Base-by-base conservation (phyloP, 2,113 vertebrate species). In the Nyctereutes procyonoides region DNA sequence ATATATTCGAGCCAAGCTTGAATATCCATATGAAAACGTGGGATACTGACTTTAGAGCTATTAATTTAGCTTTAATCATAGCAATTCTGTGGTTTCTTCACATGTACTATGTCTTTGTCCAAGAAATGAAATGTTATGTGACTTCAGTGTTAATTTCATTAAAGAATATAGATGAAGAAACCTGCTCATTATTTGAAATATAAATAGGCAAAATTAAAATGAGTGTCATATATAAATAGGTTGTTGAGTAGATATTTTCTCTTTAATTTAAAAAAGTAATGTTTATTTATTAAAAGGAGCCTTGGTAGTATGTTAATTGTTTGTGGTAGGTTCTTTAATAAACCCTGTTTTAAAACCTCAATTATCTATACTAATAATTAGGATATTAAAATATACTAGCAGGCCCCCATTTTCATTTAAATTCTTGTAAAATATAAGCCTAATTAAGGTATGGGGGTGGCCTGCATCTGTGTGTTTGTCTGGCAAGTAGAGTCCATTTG, bases 281-380 rank as follows among this genome's bases (percentile, higher is more conserved):
- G 85, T 93, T 96, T 98, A 97, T 96, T 98, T 98, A 97, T 97
- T 98, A 94, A 97, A 92, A 96, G 87, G n/a, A 92, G 7, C 22
- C 38, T 95, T 96, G 60, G 65, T 88, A 95, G 79, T 56, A 69
- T 60, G 63, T 94, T 89, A 6, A 20, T 89, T 62, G 35, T 89
- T 89, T 93, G 60, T 90, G 71, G 19, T 88, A 63, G 80, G 19
- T 90, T 96, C 91, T 97, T 94, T 92, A 95, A 88, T 79, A 88
- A 94, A 74, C 30, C 30, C 19, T 95, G 19, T 90, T 55, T 55
- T 77, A 51, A 77, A 30, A 51, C 26, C 74, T 77, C 43, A 51
- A 83, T 92, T 97, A 58, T 51, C 80, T 91, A 60, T 88, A 32
- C n/a, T 86, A 60, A 84, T 83, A 92, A n/a, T 82, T 93, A 96